Percentiles rank a stretch among this genome's conserved stretches.
Conservation (phyloP, 2,113 vertebrate genomes). For the Oxyura jamaicensis region DNA sequence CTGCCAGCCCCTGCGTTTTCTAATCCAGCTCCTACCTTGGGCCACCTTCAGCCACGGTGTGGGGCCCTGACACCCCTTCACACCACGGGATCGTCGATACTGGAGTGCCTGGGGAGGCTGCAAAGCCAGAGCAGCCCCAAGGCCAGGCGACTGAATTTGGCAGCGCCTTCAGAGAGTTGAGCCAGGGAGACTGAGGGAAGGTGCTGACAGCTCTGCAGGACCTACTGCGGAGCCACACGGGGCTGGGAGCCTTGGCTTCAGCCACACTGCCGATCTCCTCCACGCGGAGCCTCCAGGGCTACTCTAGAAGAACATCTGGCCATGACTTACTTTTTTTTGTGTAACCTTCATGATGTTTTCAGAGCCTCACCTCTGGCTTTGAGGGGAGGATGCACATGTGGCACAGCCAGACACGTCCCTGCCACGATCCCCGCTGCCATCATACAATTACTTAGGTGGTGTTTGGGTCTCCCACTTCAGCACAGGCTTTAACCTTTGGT, state of each 20-base stretch:
- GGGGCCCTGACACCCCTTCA: neutral
- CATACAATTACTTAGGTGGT: slow-evolving; percentile 40
- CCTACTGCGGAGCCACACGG: neutral
- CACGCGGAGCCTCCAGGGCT: neutral
- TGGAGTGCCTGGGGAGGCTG: neutral
- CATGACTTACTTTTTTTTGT: neutral
- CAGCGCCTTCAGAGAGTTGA: neutral
- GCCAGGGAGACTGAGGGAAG: neutral
- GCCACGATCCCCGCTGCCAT: neutral
- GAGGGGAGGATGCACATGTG: neutral
- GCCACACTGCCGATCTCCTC: neutral
- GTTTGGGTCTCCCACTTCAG: slow-evolving; percentile 33
- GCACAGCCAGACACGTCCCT: neutral
- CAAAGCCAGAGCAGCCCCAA: neutral
- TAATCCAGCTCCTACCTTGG: neutral
- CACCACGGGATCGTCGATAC: accelerated
- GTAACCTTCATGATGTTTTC: neutral
- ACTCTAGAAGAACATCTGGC: neutral
- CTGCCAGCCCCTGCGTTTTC: neutral
- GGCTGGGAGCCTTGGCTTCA: neutral
- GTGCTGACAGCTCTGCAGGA: neutral
- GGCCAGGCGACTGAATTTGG: neutral
- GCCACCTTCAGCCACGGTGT: neutral
- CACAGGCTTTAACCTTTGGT: slow-evolving; percentile 42
- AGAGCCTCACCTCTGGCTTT: neutral